Percentiles rank a stretch among this genome's conserved stretches.
Conservation (phyloP, 1,140 invertebrate genomes). For the Delia radicum region DNA sequence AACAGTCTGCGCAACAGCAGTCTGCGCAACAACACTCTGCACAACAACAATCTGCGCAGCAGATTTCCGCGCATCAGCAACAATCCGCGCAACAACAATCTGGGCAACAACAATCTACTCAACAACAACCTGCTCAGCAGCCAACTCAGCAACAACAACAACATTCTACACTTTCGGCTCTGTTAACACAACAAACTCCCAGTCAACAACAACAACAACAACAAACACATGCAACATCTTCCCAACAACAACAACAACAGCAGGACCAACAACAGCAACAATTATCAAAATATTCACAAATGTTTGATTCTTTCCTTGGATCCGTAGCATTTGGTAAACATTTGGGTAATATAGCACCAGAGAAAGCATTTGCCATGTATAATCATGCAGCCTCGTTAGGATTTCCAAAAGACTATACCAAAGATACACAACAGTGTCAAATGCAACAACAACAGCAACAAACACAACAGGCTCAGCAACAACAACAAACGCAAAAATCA, state of each 20-base stretch:
- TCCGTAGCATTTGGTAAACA: slow-evolving; percentile 48
- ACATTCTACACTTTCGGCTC: not conserved
- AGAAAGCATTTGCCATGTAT: slow-evolving; percentile 54
- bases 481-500: slow-evolving; percentile 33
- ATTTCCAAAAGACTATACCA: slow-evolving; percentile 46
- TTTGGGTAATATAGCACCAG: slow-evolving; percentile 47
- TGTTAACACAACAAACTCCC: no score
- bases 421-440: slow-evolving; percentile 39
- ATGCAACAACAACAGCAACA: slow-evolving; percentile 38
- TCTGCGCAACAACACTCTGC: not conserved
- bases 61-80: not conserved
- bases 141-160: not conserved
- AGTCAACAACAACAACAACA: slow-evolving; percentile 41
- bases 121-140: slow-evolving; percentile 37
- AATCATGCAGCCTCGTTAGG: slow-evolving; percentile 52
- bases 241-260: slow-evolving; percentile 27
- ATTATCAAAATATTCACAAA: slow-evolving; percentile 45
- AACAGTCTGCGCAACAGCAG: no score
- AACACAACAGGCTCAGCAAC: slow-evolving; percentile 30
- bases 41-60: not conserved
- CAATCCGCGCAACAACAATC: slow-evolving; percentile 15
- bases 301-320: slow-evolving; percentile 50
- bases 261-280: slow-evolving; percentile 15
- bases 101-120: slow-evolving; percentile 53
- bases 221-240: slow-evolving; percentile 27